Evolutionary conservation across 92 coral and sea anemone genomes (phyloP).

Genomic region (Heteractis magnifica): DNA sequence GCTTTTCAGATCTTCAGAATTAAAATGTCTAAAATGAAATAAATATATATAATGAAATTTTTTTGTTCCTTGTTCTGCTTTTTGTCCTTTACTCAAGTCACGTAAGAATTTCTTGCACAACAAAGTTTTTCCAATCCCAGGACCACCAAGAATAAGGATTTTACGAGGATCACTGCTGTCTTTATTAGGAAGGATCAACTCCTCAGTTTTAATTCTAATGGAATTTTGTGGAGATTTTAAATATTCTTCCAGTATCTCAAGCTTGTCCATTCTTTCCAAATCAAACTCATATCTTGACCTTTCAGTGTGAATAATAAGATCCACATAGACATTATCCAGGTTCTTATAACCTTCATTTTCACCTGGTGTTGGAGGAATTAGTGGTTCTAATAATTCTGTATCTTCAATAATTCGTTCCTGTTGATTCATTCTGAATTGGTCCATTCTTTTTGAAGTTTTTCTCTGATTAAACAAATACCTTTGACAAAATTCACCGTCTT

Average conservation of each 20-base stretch:
- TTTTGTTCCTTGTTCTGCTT: not conserved
- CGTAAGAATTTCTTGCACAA: constrained; percentile 42
- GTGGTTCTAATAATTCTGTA: too few relatives aligned
- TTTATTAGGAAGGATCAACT: constrained; percentile 35
- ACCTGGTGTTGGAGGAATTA: not conserved
- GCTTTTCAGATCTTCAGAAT: constrained; percentile 17
- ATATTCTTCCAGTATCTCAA: too few relatives aligned
- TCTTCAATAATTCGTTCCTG: not conserved
- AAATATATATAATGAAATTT: constrained; percentile 24
- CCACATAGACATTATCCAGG: constrained; percentile 39
- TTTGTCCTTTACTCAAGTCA: constrained; percentile 33
- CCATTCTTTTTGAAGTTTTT: too few relatives aligned
- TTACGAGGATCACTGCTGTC: constrained; percentile 39
- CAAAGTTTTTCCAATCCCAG: constrained; percentile 64
- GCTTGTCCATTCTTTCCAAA: too few relatives aligned
- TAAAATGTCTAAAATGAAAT: constrained; percentile 46
- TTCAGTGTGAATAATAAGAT: constrained; percentile 47
- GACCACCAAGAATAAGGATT: constrained; percentile 56
- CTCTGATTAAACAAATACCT: too few relatives aligned
- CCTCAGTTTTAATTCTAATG: constrained; percentile 11
- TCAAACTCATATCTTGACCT: not conserved
- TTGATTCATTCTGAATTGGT: not conserved
- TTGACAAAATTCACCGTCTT: too few relatives aligned
- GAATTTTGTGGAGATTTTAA: too few relatives aligned
- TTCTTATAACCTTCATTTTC: too few relatives aligned